A percentile compares a stretch with the other conserved stretches of the same genome.
phyloP scores from a whole-genome alignment of 1,140 invertebrate species.

The Spodoptera litura region DNA sequence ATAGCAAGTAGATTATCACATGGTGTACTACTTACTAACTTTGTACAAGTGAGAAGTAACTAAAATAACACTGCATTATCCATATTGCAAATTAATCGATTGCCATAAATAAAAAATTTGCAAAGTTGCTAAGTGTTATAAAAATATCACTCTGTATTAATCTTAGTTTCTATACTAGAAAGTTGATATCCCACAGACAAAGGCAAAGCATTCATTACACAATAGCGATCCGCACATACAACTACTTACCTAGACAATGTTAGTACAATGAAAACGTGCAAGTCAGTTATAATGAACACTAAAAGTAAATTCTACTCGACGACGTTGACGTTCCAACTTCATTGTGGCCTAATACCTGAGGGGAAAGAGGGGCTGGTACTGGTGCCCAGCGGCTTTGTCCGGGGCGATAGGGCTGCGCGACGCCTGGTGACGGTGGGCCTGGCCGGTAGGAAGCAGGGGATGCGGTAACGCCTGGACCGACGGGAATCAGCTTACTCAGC shows the following conservation, averaged over 20 bases:
- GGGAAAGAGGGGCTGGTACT: constrained; percentile 78
- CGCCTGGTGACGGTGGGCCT: constrained; percentile 73
- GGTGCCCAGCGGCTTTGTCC: constrained; percentile 79
- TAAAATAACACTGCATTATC: constrained; percentile 6
- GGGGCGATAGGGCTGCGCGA: constrained; percentile 78
- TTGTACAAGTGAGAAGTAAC: constrained; percentile 14
- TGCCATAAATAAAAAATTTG: neutral
- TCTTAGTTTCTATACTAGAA: constrained; percentile 4
- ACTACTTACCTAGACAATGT: neutral
- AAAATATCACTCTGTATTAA: constrained; percentile 19
- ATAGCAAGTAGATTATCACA: constrained; percentile 27
- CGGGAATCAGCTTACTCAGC: constrained; percentile 81
- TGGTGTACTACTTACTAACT: neutral
- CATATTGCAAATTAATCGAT: constrained; percentile 3
- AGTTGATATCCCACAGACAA: constrained; percentile 17
- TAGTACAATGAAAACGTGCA: constrained; percentile 50
- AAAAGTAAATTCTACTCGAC: constrained; percentile 51
- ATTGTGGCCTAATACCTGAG: constrained; percentile 70
- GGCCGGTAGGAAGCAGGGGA: constrained; percentile 73
- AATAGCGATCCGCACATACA: constrained; percentile 15
- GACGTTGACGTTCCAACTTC: constrained; percentile 53
- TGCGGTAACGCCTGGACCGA: constrained; percentile 71
- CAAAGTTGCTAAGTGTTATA: constrained; percentile 8
- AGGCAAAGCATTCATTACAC: constrained; percentile 34
- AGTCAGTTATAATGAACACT: constrained; percentile 33